Evolutionary conservation across 2,797 vertebrate genomes (phyloP).

Genomic region (Gymnothorax reevesii): DNA sequence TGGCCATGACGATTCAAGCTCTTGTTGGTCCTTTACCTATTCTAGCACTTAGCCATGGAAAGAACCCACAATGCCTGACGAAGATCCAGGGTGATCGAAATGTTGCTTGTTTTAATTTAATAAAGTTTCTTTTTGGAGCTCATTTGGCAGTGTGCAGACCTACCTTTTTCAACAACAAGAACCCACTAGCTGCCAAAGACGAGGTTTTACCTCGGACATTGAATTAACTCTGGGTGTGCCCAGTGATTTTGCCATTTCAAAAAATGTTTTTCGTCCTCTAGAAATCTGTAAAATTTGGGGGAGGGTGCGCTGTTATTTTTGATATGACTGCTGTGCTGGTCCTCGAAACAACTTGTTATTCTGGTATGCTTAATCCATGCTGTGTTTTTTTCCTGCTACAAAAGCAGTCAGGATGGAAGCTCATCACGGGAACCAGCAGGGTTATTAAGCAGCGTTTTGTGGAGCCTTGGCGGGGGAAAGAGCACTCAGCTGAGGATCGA

Average conservation of each 20-base stretch:
- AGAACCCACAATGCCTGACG: too few species aligned
- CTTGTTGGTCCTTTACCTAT: conserved; percentile 4
- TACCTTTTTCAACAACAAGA: too few species aligned
- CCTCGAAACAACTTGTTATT: not conserved
- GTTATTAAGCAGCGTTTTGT: not conserved
- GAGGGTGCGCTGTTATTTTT: not conserved
- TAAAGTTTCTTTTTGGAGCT: too few species aligned
- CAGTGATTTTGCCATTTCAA: not conserved
- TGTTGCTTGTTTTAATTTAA: too few species aligned
- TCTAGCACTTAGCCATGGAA: not conserved
- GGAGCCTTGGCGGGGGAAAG: conserved; percentile 6
- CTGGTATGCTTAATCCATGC: not conserved
- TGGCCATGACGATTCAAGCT: not conserved
- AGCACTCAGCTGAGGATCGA: not conserved
- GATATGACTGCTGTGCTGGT: not conserved
- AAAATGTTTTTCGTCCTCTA: not conserved
- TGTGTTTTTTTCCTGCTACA: not conserved
- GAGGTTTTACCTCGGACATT: not conserved
- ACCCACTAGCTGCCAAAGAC: not conserved
- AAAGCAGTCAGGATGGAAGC: not conserved
- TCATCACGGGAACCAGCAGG: too few species aligned
- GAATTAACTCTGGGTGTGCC: not conserved
- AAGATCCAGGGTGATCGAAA: too few species aligned
- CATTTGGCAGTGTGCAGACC: too few species aligned
- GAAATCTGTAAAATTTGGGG: not conserved